Evolutionary conservation across 2,113 vertebrate species (phyloP).

Genomic region (Carettochelys insculpta): DNA sequence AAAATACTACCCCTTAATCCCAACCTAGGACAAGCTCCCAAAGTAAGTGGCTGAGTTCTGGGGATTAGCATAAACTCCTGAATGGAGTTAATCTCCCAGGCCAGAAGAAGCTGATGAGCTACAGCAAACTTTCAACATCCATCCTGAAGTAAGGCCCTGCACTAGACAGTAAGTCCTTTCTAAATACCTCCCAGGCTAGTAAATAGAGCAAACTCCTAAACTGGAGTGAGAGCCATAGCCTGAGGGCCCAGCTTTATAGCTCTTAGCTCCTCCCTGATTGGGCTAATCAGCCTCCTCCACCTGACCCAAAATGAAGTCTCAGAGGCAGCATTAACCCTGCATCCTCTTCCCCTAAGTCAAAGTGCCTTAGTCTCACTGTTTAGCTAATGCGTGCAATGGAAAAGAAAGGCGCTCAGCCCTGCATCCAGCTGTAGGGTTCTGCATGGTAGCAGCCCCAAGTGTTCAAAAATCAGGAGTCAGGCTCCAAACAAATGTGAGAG

Average conservation of each 20-base stretch:
- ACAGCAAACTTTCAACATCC: background rate
- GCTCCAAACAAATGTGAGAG: background rate
- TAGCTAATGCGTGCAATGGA: background rate
- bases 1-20: background rate
- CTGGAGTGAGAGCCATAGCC: background rate
- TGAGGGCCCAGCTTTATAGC: background rate
- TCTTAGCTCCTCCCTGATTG: background rate
- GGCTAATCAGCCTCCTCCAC: background rate
- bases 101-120: background rate
- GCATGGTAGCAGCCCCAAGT: background rate
- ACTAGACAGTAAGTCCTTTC: background rate
- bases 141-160: background rate
- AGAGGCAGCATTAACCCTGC: too few relatives aligned
- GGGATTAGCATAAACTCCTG: background rate
- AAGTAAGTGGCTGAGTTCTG: background rate
- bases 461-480: background rate
- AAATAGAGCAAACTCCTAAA: background rate
- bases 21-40: background rate
- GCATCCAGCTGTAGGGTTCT: background rate
- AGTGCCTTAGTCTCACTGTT: background rate
- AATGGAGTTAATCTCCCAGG: background rate
- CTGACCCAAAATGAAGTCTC: rapidly evolving
- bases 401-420: background rate
- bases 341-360: background rate
- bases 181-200: background rate